A percentile compares a stretch with the other conserved stretches of the same genome.
These are phyloP conservation scores for Diplolepis rosae DNA, from an alignment of 2,888 invertebrate species.

Conservation along the genomic window DNA sequence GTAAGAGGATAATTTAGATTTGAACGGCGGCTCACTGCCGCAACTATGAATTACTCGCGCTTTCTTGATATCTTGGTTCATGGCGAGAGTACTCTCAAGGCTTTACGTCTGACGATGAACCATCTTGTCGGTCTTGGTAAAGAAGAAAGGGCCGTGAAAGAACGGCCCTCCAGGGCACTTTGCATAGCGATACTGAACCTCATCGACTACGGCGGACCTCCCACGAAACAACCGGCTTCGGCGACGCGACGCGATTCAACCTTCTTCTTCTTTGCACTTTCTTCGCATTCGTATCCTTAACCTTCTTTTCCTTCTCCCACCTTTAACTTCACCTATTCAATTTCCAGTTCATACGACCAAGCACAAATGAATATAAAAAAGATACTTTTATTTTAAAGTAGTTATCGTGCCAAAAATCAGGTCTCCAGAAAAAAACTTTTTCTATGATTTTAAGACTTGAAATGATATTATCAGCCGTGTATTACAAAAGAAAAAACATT, in stretches of 20 bases:
- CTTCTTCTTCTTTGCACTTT: slow-evolving; percentile 41
- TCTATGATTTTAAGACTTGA: no score
- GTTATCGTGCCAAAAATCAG: no score
- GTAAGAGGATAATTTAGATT: slow-evolving; percentile 29
- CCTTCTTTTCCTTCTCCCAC: slow-evolving; percentile 34
- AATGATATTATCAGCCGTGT: no score
- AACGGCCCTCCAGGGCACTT: slow-evolving; percentile 60
- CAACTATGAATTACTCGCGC: slow-evolving; percentile 33
- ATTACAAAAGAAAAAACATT: no score
- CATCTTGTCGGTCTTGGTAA: slow-evolving; percentile 51
- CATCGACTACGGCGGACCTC: slow-evolving; percentile 61
- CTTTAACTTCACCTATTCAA: not conserved
- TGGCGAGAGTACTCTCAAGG: slow-evolving; percentile 37
- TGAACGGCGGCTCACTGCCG: slow-evolving; percentile 14
- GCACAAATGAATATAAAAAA: not conserved
- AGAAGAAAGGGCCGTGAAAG: slow-evolving; percentile 57
- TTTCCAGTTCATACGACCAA: not conserved
- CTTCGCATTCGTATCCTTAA: slow-evolving; percentile 39
- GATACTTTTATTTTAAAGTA: no score
- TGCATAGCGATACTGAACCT: slow-evolving; percentile 63
- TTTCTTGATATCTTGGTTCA: slow-evolving; percentile 37
- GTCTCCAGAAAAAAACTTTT: no score
- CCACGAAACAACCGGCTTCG: slow-evolving; percentile 60
- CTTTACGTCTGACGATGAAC: slow-evolving; percentile 41
- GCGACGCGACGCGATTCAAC: slow-evolving; percentile 49